A percentile compares a stretch with the other conserved stretches of the same genome.
These are phyloP conservation scores for Poicephalus gulielmi DNA, from an alignment of 2,113 vertebrate genomes.

Conservation along the genomic window DNA sequence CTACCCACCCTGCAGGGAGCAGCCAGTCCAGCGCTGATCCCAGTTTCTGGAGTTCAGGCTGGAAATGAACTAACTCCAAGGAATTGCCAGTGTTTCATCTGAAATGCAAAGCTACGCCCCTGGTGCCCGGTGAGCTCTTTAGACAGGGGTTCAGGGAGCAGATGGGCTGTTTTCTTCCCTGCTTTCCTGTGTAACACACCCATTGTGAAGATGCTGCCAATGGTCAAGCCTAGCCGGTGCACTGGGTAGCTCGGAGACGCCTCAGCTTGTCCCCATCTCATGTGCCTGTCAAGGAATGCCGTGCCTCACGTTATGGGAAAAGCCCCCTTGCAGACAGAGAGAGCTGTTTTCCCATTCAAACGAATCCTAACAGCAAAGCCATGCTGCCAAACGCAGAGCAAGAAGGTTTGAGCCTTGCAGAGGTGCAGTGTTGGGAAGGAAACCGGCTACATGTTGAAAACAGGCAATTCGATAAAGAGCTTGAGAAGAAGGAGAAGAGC, in stretches of 20 bases:
- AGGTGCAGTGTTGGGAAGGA: neutral
- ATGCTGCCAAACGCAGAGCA: accelerated
- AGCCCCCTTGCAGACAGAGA: neutral
- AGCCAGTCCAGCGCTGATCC: neutral
- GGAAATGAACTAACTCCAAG: neutral
- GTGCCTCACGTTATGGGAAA: neutral
- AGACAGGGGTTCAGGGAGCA: neutral
- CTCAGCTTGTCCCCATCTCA: neutral
- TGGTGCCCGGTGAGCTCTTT: neutral
- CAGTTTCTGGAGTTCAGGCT: neutral
- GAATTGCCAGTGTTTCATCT: neutral
- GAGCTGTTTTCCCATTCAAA: neutral
- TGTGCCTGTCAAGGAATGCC: neutral
- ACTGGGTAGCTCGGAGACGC: neutral
- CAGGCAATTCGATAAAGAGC: neutral
- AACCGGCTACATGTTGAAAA: neutral
- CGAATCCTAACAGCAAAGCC: neutral
- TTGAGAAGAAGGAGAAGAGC: neutral
- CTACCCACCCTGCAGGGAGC: neutral
- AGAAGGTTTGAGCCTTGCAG: neutral
- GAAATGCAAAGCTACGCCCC: neutral
- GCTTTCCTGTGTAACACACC: neutral
- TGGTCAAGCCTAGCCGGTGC: neutral
- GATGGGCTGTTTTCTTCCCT: neutral
- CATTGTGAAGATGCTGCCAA: neutral